These are phyloP conservation scores for Ricordea florida DNA, from an alignment of 92 coral and sea anemone species.

Conservation along the genomic window DNA sequence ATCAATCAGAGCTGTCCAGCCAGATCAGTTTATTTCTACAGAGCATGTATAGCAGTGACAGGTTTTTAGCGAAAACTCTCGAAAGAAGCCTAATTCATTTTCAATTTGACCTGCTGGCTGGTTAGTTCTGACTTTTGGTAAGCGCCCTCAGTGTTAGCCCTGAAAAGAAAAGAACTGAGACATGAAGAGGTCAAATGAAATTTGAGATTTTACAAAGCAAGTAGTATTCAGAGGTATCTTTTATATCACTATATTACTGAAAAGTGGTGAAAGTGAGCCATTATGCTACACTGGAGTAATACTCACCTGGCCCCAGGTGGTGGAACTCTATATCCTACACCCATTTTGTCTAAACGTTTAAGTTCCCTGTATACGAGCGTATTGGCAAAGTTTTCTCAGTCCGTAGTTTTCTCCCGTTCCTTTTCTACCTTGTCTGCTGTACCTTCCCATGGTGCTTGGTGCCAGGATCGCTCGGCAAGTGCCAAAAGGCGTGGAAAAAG, in stretches of 20 bases:
- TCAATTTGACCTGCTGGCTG: no score
- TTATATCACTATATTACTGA: no score
- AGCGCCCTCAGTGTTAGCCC: no score
- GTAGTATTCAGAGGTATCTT: not conserved
- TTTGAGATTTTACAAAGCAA: not conserved
- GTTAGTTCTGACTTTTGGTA: no score
- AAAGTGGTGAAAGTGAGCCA: not conserved
- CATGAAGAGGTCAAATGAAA: no score
- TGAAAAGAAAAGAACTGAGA: no score
- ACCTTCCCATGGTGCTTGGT: conserved; percentile 85
- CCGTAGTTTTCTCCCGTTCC: conserved; percentile 20
- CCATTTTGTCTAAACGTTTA: conserved; percentile 70
- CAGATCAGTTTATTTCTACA: no score
- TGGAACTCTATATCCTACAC: conserved; percentile 66
- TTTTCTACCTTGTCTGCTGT: conserved; percentile 18
- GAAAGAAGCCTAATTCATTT: no score
- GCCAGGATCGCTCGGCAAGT: conserved; percentile 92
- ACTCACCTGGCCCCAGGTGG: conserved; percentile 77
- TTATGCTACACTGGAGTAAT: no score
- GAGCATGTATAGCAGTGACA: no score
- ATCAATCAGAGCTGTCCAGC: no score
- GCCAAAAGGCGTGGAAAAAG: conserved; percentile 90
- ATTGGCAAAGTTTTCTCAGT: conserved; percentile 90
- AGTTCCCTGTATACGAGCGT: conserved; percentile 79
- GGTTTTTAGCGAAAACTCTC: no score